phyloP scores from a whole-genome alignment of 2,888 invertebrate species.

The Steromphala cineraria region DNA sequence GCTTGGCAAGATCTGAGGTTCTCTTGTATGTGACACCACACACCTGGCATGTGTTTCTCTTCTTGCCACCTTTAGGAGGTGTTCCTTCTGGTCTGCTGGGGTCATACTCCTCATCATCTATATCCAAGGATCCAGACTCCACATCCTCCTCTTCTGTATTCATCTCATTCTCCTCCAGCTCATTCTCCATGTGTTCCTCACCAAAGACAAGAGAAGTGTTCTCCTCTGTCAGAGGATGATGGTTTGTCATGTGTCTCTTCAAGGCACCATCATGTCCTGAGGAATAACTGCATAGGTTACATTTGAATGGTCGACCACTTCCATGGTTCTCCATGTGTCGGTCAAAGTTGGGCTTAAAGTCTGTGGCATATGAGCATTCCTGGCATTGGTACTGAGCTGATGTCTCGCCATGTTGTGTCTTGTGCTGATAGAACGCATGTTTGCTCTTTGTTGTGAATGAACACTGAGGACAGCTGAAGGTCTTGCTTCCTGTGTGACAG shows the following conservation, averaged over 20 bases:
- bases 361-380: constrained; percentile 93
- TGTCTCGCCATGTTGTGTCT: constrained; percentile 72
- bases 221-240: constrained; percentile 51
- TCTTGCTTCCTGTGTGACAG: constrained; percentile 86
- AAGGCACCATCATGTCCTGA: constrained; percentile 66
- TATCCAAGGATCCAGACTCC: background rate
- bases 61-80: background rate
- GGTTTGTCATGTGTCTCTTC: constrained; percentile 67
- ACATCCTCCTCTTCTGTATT: constrained; percentile 25
- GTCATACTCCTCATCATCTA: constrained; percentile 27
- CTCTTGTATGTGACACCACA: constrained; percentile 64
- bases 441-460: constrained; percentile 91
- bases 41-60: constrained; percentile 41
- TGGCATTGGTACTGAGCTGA: constrained; percentile 60
- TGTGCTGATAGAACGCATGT: constrained; percentile 84
- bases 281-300: constrained; percentile 67
- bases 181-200: constrained; percentile 23
- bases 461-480: constrained; percentile 92
- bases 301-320: constrained; percentile 51
- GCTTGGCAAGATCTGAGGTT: constrained; percentile 70
- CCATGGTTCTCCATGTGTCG: constrained; percentile 82
- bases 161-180: constrained; percentile 27
- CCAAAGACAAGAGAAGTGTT: constrained; percentile 38
- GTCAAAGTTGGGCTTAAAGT: constrained; percentile 93
- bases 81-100: background rate